Evolutionary conservation across 1,140 invertebrate genomes (phyloP), one percentile per base, ranked within the genome.

Genomic region (Drosophila auraria): DNA sequence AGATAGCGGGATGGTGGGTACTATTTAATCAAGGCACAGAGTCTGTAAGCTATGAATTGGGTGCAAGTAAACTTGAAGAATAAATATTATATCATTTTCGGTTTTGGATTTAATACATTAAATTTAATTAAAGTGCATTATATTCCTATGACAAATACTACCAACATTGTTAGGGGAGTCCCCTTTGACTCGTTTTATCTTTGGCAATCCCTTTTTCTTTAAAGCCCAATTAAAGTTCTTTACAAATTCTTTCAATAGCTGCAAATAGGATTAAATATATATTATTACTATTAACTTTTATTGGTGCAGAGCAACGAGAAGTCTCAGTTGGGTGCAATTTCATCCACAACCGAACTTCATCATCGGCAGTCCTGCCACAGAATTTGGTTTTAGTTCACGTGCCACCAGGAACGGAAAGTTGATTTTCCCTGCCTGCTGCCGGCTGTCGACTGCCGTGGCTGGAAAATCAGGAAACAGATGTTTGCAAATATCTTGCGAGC

Each of bases 401-500:
- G 42, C 25, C 53, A 50, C 64, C 47, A 68, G 54, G 66, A 86
- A 65, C 62, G 69, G 79, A 62, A 78, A 64, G 77, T 73, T 69
- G 72, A 83, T 83, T 79, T 75, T 59, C 66, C 40, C 57, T 51
- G 70, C 40, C 49, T 50, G 25, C 56, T 65, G 74, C n/a, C 25
- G 9, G 30, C 17, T 33, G 27, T 30, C 44, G 47, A 23, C 60
- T 62, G 69, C 54, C 40, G 51, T 54, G 47, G 58, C 17, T 33
- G 56, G 47, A 47, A 73, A 71, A 79, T 72, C 72, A 70, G 69
- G 74, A 89, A 87, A 87, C 84, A 87, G 84, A 89, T 87, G 84
- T 87, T 87, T 89, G 84, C 84, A 89, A 87, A 87, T 89, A 89
- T 89, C 84, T 87, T 89, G 70, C 73, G 57, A 87, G 82, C 23